Percentiles rank a stretch among this genome's conserved stretches.
Conservation (phyloP, 2,113 vertebrate species). For the Etheostoma cragini region DNA sequence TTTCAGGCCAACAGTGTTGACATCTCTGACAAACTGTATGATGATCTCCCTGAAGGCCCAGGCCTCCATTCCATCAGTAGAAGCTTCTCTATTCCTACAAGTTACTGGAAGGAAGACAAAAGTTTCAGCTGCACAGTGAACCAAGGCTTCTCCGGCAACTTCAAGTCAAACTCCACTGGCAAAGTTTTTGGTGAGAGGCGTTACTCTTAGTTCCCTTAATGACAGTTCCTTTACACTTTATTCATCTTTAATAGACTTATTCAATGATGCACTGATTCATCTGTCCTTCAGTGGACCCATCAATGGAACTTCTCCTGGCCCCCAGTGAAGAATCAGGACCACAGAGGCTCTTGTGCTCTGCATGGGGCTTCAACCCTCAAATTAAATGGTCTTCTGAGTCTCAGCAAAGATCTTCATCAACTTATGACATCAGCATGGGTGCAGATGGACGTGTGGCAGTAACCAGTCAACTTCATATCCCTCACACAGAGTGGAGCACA, state of each 20-base stretch:
- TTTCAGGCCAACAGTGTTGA: slow-evolving; percentile 26
- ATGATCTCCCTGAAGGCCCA: slow-evolving; percentile 43
- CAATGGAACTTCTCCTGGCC: slow-evolving; percentile 62
- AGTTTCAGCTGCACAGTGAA: slow-evolving; percentile 46
- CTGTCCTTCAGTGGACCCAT: slow-evolving; percentile 57
- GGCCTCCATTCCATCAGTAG: slow-evolving; percentile 45
- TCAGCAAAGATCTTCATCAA: not conserved
- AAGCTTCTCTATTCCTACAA: slow-evolving; percentile 18
- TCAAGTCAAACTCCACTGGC: not conserved
- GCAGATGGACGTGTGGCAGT: slow-evolving; percentile 62
- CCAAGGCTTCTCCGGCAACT: slow-evolving; percentile 29
- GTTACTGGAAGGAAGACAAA: rapidly evolving
- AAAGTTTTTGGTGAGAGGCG: slow-evolving; percentile 55
- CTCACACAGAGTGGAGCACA: slow-evolving; percentile 66
- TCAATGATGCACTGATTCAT: not conserved
- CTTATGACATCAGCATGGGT: slow-evolving; percentile 29
- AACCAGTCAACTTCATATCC: slow-evolving; percentile 61
- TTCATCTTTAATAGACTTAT: not conserved
- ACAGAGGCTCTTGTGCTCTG: slow-evolving; percentile 71
- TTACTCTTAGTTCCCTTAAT: not conserved
- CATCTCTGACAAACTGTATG: slow-evolving; percentile 22
- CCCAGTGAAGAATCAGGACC: slow-evolving; percentile 25
- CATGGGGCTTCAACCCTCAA: slow-evolving; percentile 71
- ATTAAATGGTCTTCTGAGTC: slow-evolving; percentile 68
- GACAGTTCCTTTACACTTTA: not conserved